Percentiles rank a stretch among this genome's conserved stretches.
Evolutionary conservation across 2,888 invertebrate genomes (phyloP).

Genomic region (Marasmarcha lunaedactyla): DNA sequence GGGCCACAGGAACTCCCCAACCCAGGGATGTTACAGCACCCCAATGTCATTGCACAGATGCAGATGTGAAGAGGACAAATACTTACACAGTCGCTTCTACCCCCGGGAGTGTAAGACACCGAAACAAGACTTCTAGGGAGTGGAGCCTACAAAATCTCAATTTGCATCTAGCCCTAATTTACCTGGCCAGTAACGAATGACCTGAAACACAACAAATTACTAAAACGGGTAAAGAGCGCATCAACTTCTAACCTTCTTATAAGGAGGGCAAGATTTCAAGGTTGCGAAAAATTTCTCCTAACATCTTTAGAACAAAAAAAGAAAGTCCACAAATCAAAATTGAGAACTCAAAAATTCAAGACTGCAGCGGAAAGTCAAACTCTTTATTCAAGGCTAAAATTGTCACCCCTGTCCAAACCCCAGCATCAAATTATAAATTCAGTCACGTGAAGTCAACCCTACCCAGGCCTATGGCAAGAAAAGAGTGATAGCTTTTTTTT

Average conservation of each 20-base stretch:
- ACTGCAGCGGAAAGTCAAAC: conserved; percentile 7
- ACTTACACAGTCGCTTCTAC: conserved; percentile 47
- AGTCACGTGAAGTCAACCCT: conserved; percentile 58
- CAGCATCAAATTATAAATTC: conserved; percentile 40
- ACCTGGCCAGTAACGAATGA: conserved; percentile 35
- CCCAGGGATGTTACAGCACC: conserved; percentile 27
- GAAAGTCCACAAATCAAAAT: conserved; percentile 21
- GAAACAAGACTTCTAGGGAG: conserved; percentile 55
- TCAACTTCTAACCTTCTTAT: conserved; percentile 41
- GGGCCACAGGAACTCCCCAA: conserved; percentile 30
- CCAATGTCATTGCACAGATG: conserved; percentile 8
- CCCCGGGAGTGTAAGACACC: conserved; percentile 29
- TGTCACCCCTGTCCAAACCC: conserved; percentile 30
- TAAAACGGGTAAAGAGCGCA: conserved; percentile 38
- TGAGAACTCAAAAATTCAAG: conserved; percentile 25
- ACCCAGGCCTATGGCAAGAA: conserved; percentile 26
- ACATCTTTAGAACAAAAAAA: conserved; percentile 35
- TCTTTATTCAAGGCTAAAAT: conserved; percentile 41
- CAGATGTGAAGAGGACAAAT: conserved; percentile 37
- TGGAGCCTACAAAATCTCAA: conserved; percentile 28
- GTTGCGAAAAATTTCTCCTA: conserved; percentile 43
- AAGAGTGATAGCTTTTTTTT: not conserved
- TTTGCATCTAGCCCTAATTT: conserved; percentile 56
- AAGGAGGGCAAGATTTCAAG: conserved; percentile 32
- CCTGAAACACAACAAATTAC: conserved; percentile 23